A percentile compares a stretch with the other conserved stretches of the same genome.
phyloP scores from a whole-genome alignment of 2,113 vertebrate species.

The Dascyllus trimaculatus region DNA sequence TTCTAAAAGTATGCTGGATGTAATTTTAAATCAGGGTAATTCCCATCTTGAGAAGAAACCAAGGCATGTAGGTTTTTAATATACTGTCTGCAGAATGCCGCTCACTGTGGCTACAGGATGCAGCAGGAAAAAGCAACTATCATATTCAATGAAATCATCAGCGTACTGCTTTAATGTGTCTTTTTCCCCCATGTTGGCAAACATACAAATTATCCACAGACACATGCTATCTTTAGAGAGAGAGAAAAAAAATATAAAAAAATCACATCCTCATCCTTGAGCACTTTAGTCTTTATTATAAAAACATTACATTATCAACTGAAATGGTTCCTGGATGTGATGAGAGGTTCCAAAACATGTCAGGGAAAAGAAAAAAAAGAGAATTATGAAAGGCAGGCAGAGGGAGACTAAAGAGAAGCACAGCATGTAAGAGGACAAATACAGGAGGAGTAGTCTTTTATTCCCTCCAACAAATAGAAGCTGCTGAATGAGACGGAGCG shows the following conservation, averaged over 20 bases:
- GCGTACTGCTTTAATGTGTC: background rate
- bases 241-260: conserved; percentile 1
- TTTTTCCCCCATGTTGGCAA: conserved; percentile 31
- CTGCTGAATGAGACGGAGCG: conserved; percentile 75
- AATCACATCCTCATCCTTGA: conserved; percentile 23
- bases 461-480: conserved; percentile 75
- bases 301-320: conserved; percentile 40
- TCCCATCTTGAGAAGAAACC: conserved; percentile 5
- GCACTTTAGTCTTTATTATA: conserved; percentile 48
- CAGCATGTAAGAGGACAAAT: conserved; percentile 63
- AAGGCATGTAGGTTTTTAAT: background rate
- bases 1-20: background rate
- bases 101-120: background rate
- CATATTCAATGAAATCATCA: conserved; percentile 12
- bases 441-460: conserved; percentile 62
- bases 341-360: conserved; percentile 50
- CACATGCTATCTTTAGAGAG: conserved; percentile 7
- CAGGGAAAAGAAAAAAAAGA: conserved; percentile 7
- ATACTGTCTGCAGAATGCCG: background rate
- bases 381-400: conserved; percentile 29
- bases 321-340: conserved; percentile 47
- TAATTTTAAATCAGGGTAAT: conserved; percentile 13
- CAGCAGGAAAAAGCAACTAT: conserved; percentile 5
- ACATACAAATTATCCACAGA: conserved; percentile 35
- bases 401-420: conserved; percentile 53